phyloP scores from a whole-genome alignment of 2,888 invertebrate species.

The Caenorhabditis sulstoni region DNA sequence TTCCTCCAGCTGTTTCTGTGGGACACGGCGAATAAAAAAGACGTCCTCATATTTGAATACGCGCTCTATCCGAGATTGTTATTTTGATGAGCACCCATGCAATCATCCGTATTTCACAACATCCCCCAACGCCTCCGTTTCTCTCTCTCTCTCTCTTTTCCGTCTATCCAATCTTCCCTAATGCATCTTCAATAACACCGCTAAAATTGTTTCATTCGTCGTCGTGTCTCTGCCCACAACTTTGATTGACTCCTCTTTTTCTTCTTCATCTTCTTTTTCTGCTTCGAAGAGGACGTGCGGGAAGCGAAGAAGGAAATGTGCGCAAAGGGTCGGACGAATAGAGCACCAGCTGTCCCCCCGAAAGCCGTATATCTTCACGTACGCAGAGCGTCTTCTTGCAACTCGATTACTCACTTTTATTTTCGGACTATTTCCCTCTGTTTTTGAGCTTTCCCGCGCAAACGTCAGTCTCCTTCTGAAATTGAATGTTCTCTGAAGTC shows the following conservation, averaged over 20 bases:
- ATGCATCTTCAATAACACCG: constrained; percentile 34
- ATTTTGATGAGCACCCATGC: too few relatives aligned
- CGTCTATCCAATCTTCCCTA: neutral
- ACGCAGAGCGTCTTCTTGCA: constrained; percentile 29
- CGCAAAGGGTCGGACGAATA: constrained; percentile 25
- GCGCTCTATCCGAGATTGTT: too few relatives aligned
- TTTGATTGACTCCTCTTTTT: constrained; percentile 35
- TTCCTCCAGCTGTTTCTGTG: neutral
- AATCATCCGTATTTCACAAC: neutral
- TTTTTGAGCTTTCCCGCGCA: neutral
- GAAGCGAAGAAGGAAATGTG: constrained; percentile 48
- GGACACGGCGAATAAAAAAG: neutral
- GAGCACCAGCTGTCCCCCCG: constrained; percentile 39
- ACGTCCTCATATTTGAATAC: too few relatives aligned
- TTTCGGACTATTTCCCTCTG: constrained; percentile 20
- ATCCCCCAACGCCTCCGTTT: neutral
- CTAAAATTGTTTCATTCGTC: constrained; percentile 33
- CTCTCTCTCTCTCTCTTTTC: neutral
- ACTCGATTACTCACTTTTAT: constrained; percentile 44
- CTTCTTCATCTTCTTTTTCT: neutral
- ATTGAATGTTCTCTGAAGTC: too few relatives aligned
- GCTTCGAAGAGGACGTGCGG: constrained; percentile 45
- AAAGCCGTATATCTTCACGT: constrained; percentile 46
- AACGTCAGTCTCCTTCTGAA: too few relatives aligned
- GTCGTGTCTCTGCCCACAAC: constrained; percentile 2